These are phyloP conservation scores for Heliothis virescens DNA, from an alignment of 1,140 invertebrate species.

Conservation along the genomic window DNA sequence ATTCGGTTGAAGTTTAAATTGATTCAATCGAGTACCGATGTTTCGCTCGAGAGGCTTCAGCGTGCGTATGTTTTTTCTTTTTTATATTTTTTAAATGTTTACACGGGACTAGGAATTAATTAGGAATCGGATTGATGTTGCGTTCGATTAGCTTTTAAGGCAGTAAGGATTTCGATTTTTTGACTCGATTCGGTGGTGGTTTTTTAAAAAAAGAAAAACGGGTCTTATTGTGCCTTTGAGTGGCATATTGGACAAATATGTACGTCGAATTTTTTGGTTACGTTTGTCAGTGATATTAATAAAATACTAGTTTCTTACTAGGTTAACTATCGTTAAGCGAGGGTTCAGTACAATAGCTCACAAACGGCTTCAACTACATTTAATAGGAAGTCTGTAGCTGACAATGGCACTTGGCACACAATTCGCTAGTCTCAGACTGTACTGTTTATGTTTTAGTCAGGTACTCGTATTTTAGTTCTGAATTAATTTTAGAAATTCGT, in stretches of 20 bases:
- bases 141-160: slow-evolving; percentile 54
- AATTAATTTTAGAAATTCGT: slow-evolving; percentile 1
- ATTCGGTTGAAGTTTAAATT: slow-evolving; percentile 81
- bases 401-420: slow-evolving; percentile 24
- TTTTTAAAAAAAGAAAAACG: not conserved
- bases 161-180: slow-evolving; percentile 22
- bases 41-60: slow-evolving; percentile 73
- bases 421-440: slow-evolving; percentile 6
- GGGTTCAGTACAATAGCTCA: not conserved
- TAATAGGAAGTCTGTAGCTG: slow-evolving; percentile 18
- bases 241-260: not conserved
- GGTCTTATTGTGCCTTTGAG: not conserved
- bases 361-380: slow-evolving; percentile 30
- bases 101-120: slow-evolving; percentile 69
- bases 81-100: slow-evolving; percentile 61
- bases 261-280: not conserved
- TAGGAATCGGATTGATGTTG: slow-evolving; percentile 56
- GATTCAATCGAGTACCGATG: slow-evolving; percentile 82
- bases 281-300: not conserved
- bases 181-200: not conserved
- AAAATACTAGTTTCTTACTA: not conserved
- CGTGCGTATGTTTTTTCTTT: slow-evolving; percentile 62
- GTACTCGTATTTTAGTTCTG: not conserved
- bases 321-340: not conserved
- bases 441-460: slow-evolving; percentile 7